Base-by-base conservation (phyloP, 2,113 vertebrate species). In the Prunella fulvescens region DNA sequence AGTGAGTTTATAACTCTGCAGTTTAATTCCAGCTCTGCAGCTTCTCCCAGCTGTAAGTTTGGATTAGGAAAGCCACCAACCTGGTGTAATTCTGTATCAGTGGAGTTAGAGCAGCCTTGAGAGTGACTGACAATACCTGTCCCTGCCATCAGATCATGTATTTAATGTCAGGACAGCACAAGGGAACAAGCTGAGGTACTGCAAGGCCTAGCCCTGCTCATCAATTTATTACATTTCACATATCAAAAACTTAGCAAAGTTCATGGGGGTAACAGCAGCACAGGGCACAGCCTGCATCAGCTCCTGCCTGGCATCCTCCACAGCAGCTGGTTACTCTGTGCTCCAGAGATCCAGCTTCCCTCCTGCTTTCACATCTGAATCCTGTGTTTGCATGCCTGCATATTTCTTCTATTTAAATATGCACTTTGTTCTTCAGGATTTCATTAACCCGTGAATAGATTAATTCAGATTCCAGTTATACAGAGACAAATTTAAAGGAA, bases 361-460 rank as follows among this genome's bases (percentile, higher is more conserved):
- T 51, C 18, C 28, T 7, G 35, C 74, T 70, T 56, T 62, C 90
- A 77, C 39, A 82, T 3, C 25, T 1, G 11, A 90, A 53, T 69
- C 74, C 40, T 26, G 11, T 92, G 71, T 60, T 92, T 88, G 79
- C 79, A 37, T 56, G 85, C 67, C 81, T 81, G 66, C 37, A 6
- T 78, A 61, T 42, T 88, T 67, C 76, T 86, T 67, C 93, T 81
- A 18, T 42, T 96, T 96, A 96, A 96, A 97, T 88, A 96, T 60
- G 74, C 93, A 84, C 85, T 92, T 96, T 96, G 79, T 90, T 97
- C 88, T 92, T 78, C 47, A 92, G 85, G 67, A 92, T 70, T 95
- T 57, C 60, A 84, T 95, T 94, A 96, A 94, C 51, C 47, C 54
- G 51, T 73, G 5, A 81, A 88, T 20, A 78, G 56, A 94, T 77